phyloP scores from a whole-genome alignment of 2,888 invertebrate genomes.

The Eilema depressum region DNA sequence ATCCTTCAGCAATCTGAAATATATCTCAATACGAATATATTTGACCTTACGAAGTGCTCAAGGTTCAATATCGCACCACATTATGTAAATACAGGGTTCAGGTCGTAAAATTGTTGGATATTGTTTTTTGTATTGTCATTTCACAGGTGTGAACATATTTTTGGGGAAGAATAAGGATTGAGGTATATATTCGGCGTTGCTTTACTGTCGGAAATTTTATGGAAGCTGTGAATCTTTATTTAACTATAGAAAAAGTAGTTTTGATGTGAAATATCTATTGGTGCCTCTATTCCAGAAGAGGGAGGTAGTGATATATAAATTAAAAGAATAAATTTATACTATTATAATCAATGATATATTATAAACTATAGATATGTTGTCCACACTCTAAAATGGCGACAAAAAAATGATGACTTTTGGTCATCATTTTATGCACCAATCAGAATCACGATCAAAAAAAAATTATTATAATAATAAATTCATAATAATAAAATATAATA shows the following conservation, averaged over 20 bases:
- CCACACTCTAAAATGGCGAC: no score
- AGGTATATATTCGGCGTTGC: neutral
- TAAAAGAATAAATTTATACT: no score
- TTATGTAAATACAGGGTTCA: conserved; percentile 42
- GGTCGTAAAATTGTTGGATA: conserved; percentile 36
- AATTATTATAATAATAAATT: no score
- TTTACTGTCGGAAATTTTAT: neutral
- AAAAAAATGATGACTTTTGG: no score
- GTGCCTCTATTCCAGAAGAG: no score
- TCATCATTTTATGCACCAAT: no score
- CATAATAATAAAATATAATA: no score
- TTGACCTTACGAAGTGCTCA: conserved; percentile 23
- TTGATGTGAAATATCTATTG: neutral
- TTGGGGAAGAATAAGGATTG: neutral
- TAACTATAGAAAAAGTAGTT: neutral
- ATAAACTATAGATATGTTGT: no score
- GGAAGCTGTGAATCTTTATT: no score
- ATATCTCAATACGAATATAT: conserved; percentile 17
- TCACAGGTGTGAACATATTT: conserved; percentile 24
- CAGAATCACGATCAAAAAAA: no score
- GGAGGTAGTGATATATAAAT: no score
- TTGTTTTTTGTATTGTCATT: conserved; percentile 40
- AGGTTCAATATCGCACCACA: conserved; percentile 29
- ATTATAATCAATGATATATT: no score
- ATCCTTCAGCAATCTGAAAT: neutral